Base-by-base conservation (phyloP, 2,797 vertebrate species). In the Argyrosomus regius region DNA sequence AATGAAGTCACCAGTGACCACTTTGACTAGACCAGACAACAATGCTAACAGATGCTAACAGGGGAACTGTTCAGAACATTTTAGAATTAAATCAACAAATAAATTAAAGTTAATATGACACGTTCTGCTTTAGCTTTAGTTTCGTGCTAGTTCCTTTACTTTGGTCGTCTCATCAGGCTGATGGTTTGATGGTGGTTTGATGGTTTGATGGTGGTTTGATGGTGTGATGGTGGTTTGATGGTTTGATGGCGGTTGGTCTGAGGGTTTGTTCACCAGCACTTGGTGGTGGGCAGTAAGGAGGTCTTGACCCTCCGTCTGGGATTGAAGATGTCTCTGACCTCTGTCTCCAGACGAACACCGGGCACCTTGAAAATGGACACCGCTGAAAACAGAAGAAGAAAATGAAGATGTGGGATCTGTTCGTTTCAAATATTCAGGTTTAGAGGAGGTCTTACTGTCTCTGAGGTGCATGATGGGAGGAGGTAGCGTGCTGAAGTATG, bases 311-410 rank as follows among this genome's bases (percentile, higher is more conserved):
- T 94, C 71, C 3, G 48, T 22, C 94, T 93, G 0, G 96, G 95
- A 83, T 91, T 92, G 72, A 96, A 95, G 60, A 96, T 90, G 87
- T 97, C 96, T 87, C 95, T 95, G 74, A 94, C 94, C 93, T 98
- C 97, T 14, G 95, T 89, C 89, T 97, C 96, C 79, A 99, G 90
- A 66, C 80, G 91, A 68, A 97, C 91, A 26, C 96, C 97, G 0
- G 97, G 96, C 67, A 98, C 96, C 71, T 95, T 96, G 83, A 98
- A 97, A 87, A 97, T 91, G 62, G 97, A 97, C 81, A 96, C 94
- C 1, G 92, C 97, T 98, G 88, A 50, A 50, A 22, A 62, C 45
- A 80, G 28, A 53, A 43, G 14, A 54, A 39, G 48, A 45, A 48
- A 9, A 13, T 45, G 12, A 14, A 45, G 43, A 14, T 45, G 11